A percentile compares a stretch with the other conserved stretches of the same genome.
Evolutionary conservation across 2,888 invertebrate species (phyloP).

Genomic region (Rhaphigaster nebulosa): DNA sequence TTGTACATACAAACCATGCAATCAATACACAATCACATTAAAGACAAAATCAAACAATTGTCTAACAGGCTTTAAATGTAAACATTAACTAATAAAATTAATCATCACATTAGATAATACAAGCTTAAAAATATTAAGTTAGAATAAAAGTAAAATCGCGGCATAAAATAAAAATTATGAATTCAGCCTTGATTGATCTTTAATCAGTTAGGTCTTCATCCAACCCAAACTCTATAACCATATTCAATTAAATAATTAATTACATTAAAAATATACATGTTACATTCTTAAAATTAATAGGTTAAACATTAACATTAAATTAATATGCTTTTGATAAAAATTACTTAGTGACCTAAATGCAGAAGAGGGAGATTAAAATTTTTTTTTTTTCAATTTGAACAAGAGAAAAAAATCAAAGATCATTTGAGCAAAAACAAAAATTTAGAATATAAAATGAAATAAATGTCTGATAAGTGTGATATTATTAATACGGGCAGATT

Average conservation of each 20-base stretch:
- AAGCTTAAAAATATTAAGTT: neutral
- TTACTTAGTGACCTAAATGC: neutral
- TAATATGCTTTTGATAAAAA: neutral
- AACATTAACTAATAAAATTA: neutral
- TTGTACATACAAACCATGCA: constrained; percentile 38
- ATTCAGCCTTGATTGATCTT: neutral
- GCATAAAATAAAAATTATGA: neutral
- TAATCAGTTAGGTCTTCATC: neutral
- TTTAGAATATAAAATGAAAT: neutral
- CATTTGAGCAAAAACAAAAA: too few species aligned
- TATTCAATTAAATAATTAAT: neutral
- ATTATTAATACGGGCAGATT: neutral
- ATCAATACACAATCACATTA: neutral
- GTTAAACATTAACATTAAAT: neutral
- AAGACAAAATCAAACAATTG: neutral
- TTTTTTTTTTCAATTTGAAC: neutral
- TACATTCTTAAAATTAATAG: neutral
- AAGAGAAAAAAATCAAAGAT: neutral
- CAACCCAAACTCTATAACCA: neutral
- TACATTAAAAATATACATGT: neutral
- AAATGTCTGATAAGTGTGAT: neutral
- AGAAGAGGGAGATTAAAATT: neutral
- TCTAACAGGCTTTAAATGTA: neutral
- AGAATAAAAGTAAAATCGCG: neutral
- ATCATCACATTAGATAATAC: neutral